Evolutionary conservation across 1,140 invertebrate genomes (phyloP).

Genomic region (Drosophila ironensis): DNA sequence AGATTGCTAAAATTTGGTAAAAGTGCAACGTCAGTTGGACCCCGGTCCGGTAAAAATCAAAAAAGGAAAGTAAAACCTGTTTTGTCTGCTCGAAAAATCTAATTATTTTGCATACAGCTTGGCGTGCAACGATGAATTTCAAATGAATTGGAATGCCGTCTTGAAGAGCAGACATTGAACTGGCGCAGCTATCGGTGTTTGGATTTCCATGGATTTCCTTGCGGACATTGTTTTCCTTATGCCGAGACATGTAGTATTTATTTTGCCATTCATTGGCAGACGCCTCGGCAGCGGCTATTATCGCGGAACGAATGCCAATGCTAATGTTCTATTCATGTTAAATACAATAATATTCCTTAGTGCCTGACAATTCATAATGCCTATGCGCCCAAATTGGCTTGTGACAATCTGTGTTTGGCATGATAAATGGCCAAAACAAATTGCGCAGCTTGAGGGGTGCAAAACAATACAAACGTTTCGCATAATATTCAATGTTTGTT

Average conservation of each 20-base stretch:
- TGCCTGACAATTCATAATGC: conserved; percentile 44
- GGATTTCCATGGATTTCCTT: too few relatives aligned
- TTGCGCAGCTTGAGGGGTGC: conserved; percentile 35
- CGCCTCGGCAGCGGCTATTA: neutral
- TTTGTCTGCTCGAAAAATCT: conserved; percentile 7
- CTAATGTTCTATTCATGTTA: conserved; percentile 75
- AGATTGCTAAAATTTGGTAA: conserved; percentile 60
- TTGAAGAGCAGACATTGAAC: too few relatives aligned
- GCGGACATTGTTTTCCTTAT: conserved; percentile 7
- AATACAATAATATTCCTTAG: conserved; percentile 32
- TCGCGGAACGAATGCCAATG: conserved; percentile 16
- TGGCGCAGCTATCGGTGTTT: too few relatives aligned
- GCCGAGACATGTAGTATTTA: neutral
- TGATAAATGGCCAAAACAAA: conserved; percentile 59
- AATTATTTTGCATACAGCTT: neutral
- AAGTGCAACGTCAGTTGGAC: conserved; percentile 77
- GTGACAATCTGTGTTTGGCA: conserved; percentile 53
- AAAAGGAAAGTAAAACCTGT: conserved; percentile 62
- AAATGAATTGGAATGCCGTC: neutral
- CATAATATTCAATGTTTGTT: conserved; percentile 2
- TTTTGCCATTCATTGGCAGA: neutral
- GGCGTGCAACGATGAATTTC: conserved; percentile 1
- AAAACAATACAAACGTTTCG: conserved; percentile 2
- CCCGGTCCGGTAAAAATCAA: conserved; percentile 48
- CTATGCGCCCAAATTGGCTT: conserved; percentile 26